phyloP scores from a whole-genome alignment of 2,888 invertebrate species.

The Nymphalis polychloros region DNA sequence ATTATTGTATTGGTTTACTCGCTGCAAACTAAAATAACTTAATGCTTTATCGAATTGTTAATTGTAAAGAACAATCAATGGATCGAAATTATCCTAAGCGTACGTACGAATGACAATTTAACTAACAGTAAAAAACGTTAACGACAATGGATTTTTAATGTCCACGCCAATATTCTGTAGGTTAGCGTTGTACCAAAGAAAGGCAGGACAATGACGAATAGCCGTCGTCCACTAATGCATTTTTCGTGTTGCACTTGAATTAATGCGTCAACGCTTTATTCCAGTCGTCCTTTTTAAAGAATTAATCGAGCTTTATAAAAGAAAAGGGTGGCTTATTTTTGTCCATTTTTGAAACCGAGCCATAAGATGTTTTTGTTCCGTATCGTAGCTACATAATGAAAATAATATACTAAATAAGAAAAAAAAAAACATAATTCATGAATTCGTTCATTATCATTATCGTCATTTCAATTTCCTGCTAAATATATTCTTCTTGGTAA shows the following conservation, averaged over 20 bases:
- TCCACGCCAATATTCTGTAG: constrained; percentile 36
- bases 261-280: constrained; percentile 65
- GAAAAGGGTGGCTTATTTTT: constrained; percentile 10
- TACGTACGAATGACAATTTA: not conserved
- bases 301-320: constrained; percentile 20
- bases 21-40: no score
- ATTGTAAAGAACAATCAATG: no score
- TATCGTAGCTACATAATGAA: not conserved
- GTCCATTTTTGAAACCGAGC: not conserved
- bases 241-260: constrained; percentile 82
- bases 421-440: not conserved
- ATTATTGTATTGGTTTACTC: no score
- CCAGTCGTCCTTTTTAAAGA: constrained; percentile 26
- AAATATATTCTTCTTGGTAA: no score
- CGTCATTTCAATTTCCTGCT: no score
- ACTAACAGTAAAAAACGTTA: constrained; percentile 18
- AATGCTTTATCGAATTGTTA: no score
- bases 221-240: constrained; percentile 71
- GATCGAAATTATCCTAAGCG: no score
- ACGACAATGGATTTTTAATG: constrained; percentile 37
- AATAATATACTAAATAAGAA: not conserved
- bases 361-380: not conserved
- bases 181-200: constrained; percentile 42
- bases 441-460: no score
- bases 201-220: constrained; percentile 70